Conservation (phyloP, 2,888 invertebrate species). For the Euplexia lucipara region DNA sequence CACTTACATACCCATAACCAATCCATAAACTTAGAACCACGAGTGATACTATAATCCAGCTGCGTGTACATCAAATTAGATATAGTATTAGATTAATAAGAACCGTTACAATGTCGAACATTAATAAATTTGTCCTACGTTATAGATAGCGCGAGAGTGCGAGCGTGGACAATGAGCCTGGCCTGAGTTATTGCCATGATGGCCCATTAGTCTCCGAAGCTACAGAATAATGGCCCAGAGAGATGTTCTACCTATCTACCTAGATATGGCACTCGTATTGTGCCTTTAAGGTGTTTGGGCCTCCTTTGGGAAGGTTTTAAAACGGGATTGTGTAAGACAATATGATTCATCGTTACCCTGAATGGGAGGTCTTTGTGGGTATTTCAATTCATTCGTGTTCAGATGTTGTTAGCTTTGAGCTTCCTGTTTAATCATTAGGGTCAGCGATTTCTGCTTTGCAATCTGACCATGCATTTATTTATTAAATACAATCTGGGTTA, state of each 20-base stretch:
- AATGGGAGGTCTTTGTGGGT: slow-evolving; percentile 33
- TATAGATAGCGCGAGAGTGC: slow-evolving; percentile 87
- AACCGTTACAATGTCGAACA: slow-evolving; percentile 83
- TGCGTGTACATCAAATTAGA: slow-evolving; percentile 82
- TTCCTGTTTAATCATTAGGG: slow-evolving; percentile 42
- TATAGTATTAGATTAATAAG: slow-evolving; percentile 82
- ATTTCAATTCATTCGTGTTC: slow-evolving; percentile 33
- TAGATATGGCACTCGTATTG: slow-evolving; percentile 76
- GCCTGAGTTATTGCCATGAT: slow-evolving; percentile 86
- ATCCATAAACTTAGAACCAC: slow-evolving; percentile 51
- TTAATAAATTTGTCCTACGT: slow-evolving; percentile 90
- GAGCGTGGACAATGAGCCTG: slow-evolving; percentile 87
- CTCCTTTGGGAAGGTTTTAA: slow-evolving; percentile 50
- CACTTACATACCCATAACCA: slow-evolving; percentile 20
- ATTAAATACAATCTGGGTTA: slow-evolving; percentile 8
- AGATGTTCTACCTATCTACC: slow-evolving; percentile 71
- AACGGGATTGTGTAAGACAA: slow-evolving; percentile 41
- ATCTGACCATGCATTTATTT: slow-evolving; percentile 24
- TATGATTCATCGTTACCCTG: slow-evolving; percentile 43
- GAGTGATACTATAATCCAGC: slow-evolving; percentile 57
- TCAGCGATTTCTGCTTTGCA: slow-evolving; percentile 16
- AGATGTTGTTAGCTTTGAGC: slow-evolving; percentile 16
- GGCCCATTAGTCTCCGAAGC: slow-evolving; percentile 88
- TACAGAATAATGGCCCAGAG: slow-evolving; percentile 82
- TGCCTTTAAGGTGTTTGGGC: slow-evolving; percentile 60